A percentile compares a stretch with the other conserved stretches of the same genome.
Evolutionary conservation across 2,888 invertebrate genomes (phyloP).

Genomic region (Tetropium fuscum): DNA sequence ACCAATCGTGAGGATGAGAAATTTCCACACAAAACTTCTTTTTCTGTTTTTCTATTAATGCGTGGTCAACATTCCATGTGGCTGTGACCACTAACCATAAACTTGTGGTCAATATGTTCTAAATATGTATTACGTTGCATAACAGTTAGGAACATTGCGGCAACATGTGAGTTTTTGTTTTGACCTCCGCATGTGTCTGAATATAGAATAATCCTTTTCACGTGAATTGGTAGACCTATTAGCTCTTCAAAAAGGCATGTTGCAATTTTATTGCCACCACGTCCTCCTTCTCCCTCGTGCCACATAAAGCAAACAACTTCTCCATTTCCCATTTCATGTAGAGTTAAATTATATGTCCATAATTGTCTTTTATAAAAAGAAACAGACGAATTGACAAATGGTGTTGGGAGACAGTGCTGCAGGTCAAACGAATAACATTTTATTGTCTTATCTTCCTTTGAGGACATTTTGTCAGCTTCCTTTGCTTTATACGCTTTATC

Average conservation of each 20-base stretch:
- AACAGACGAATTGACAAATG: conserved; percentile 16
- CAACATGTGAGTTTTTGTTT: conserved; percentile 31
- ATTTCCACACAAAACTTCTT: conserved; percentile 14
- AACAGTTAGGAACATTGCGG: conserved; percentile 30
- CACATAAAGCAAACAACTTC: conserved; percentile 26
- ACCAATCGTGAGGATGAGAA: too few relatives aligned
- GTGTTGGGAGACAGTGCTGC: conserved; percentile 24
- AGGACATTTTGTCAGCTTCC: conserved; percentile 4
- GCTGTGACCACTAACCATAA: conserved; percentile 30
- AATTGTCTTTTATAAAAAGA: conserved; percentile 32
- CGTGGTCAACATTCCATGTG: conserved; percentile 33
- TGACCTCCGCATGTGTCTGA: conserved; percentile 27
- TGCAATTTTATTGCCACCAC: conserved; percentile 28
- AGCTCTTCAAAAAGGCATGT: conserved; percentile 21
- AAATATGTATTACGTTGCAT: conserved; percentile 18
- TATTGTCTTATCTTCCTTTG: conserved; percentile 1
- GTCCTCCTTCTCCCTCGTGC: conserved; percentile 22
- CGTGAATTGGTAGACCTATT: conserved; percentile 3
- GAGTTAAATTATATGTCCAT: conserved; percentile 20
- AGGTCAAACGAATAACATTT: conserved; percentile 26
- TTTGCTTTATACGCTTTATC: conserved; percentile 23
- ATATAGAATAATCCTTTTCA: conserved; percentile 29
- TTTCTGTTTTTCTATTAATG: conserved; percentile 33
- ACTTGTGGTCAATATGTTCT: conserved; percentile 32
- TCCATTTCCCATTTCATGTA: conserved; percentile 21